A percentile compares a stretch with the other conserved stretches of the same genome.
Conservation (phyloP, 2,888 invertebrate genomes). For the Scaptomyza polygonia region DNA sequence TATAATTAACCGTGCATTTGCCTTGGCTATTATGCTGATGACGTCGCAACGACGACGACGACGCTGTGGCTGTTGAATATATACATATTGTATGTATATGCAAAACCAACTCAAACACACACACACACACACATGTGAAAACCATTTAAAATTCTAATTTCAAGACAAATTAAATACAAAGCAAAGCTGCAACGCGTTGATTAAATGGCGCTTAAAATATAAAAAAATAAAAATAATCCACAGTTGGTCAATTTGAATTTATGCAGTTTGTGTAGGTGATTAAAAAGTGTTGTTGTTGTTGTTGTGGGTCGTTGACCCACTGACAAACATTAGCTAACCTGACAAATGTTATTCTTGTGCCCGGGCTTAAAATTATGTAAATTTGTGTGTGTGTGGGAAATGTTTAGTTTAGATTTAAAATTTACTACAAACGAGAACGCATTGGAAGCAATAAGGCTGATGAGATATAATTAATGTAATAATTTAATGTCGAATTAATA, state of each 20-base stretch:
- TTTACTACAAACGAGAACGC: too few relatives aligned
- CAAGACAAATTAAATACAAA: conserved; percentile 77
- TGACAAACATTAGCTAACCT: conserved; percentile 27
- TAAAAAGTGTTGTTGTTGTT: conserved; percentile 19
- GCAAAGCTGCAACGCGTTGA: conserved; percentile 68
- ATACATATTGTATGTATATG: too few relatives aligned
- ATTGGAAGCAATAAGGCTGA: too few relatives aligned
- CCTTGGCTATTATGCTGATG: conserved; percentile 71
- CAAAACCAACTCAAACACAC: conserved; percentile 49
- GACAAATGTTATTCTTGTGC: conserved; percentile 44
- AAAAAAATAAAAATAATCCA: too few relatives aligned
- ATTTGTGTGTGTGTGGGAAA: conserved; percentile 31
- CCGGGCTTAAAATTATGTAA: too few relatives aligned
- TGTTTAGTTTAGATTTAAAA: too few relatives aligned
- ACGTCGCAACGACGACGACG: conserved; percentile 61
- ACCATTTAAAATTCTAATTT: conserved; percentile 78
- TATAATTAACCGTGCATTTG: conserved; percentile 79
- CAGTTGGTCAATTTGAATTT: conserved; percentile 62
- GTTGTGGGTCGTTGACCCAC: conserved; percentile 59
- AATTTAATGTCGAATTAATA: too few relatives aligned
- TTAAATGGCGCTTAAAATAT: conserved; percentile 79
- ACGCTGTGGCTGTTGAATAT: conserved; percentile 55
- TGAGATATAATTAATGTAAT: too few relatives aligned
- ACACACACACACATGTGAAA: conserved; percentile 39
- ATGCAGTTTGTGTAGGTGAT: conserved; percentile 14